Evolutionary conservation across 2,797 vertebrate genomes (phyloP).

Genomic region (Lacerta bilineata): DNA sequence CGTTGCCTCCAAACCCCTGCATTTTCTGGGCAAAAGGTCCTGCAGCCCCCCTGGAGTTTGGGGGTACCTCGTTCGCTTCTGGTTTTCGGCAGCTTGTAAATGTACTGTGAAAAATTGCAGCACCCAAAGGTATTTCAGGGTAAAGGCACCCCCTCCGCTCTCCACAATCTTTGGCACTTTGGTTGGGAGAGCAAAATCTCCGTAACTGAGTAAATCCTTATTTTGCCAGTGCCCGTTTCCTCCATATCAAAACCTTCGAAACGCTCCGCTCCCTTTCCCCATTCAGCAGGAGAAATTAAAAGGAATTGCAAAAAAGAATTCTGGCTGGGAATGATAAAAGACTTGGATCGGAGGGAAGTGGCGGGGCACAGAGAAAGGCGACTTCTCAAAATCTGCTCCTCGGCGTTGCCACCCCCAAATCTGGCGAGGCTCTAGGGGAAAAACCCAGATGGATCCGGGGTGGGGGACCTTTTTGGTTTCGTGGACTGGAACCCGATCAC

Average conservation of each 20-base stretch:
- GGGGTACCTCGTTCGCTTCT: no score
- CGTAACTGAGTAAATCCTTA: no score
- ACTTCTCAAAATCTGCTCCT: neutral
- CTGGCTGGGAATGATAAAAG: neutral
- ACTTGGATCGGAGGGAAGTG: neutral
- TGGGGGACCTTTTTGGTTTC: no score
- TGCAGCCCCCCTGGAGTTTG: neutral
- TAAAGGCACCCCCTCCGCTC: neutral
- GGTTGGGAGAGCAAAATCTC: no score
- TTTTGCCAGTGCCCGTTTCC: no score
- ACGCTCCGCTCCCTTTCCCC: neutral
- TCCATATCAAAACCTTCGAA: accelerated
- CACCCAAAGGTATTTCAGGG: neutral
- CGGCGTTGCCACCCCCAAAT: accelerated
- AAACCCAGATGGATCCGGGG: neutral
- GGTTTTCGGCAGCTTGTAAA: neutral
- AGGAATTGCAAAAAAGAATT: no score
- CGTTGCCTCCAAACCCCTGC: neutral
- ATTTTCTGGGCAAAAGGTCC: neutral
- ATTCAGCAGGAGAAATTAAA: neutral
- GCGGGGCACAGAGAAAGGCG: neutral
- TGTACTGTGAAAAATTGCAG: neutral
- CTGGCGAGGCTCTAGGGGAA: neutral
- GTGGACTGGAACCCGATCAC: no score
- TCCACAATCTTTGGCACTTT: neutral